Conservation (phyloP, 2,888 invertebrate species). For the Pegoplata infirma region DNA sequence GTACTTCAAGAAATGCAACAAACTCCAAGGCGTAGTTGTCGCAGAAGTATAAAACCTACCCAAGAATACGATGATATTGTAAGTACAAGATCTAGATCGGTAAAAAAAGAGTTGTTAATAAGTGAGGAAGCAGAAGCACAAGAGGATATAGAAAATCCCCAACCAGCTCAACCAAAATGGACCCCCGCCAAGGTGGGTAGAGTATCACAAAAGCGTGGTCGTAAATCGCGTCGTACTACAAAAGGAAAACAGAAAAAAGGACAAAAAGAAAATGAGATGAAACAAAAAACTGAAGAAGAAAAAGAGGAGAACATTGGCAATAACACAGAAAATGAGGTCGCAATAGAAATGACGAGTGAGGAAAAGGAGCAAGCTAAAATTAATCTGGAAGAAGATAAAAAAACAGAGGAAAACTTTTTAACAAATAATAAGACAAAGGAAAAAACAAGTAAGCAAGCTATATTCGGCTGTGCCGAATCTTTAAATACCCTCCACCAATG, state of each 20-base stretch:
- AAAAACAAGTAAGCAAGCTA: too few relatives aligned
- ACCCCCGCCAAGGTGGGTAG: constrained; percentile 69
- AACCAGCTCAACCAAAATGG: constrained; percentile 66
- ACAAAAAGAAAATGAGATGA: constrained; percentile 7
- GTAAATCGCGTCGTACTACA: constrained; percentile 55
- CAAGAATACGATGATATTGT: constrained; percentile 73
- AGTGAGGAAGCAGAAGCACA: constrained; percentile 33
- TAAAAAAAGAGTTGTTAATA: constrained; percentile 28
- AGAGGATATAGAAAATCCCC: not conserved
- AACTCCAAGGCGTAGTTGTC: constrained; percentile 72
- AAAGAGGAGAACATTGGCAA: not conserved
- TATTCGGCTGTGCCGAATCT: too few relatives aligned
- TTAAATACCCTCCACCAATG: too few relatives aligned
- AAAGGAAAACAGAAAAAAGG: constrained; percentile 2
- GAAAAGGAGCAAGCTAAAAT: too few relatives aligned
- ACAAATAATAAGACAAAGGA: too few relatives aligned
- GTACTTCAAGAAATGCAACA: constrained; percentile 40
- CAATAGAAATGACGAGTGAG: too few relatives aligned
- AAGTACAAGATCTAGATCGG: constrained; percentile 16
- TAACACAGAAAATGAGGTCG: too few relatives aligned
- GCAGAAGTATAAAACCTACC: constrained; percentile 72
- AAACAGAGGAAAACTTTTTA: too few relatives aligned
- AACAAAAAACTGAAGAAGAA: not conserved
- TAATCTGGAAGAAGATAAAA: too few relatives aligned
- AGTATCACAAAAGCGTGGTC: constrained; percentile 67